These are phyloP conservation scores for Amblyraja radiata DNA, from an alignment of 2,797 vertebrate genomes.

Conservation along the genomic window DNA sequence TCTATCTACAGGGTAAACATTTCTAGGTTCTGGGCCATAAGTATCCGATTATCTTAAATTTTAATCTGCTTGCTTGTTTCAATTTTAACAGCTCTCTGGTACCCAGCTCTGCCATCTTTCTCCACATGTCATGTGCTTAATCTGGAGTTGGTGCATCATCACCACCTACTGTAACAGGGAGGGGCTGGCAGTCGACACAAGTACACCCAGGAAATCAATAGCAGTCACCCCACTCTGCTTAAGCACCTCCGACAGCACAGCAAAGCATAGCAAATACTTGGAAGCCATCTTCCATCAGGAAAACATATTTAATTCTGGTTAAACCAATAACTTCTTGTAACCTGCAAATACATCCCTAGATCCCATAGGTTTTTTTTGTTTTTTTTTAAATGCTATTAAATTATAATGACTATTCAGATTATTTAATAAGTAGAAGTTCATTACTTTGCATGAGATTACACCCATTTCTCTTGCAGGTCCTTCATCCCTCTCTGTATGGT, in stretches of 20 bases:
- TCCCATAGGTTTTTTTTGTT: background rate
- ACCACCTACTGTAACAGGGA: background rate
- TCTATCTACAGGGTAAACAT: background rate
- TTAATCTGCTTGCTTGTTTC: too few species aligned
- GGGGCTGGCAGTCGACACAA: background rate
- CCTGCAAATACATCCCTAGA: background rate
- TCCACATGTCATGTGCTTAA: background rate
- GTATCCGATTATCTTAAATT: background rate
- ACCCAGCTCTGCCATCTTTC: background rate
- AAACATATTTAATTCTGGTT: background rate
- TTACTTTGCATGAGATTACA: background rate
- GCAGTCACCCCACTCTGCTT: background rate
- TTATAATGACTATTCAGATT: background rate
- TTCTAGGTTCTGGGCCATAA: background rate
- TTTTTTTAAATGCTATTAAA: background rate
- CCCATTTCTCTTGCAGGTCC: too few species aligned
- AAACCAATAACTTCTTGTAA: background rate
- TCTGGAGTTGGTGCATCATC: background rate
- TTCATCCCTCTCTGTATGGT: too few species aligned
- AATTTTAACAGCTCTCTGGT: background rate
- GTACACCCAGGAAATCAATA: background rate
- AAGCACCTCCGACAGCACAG: background rate
- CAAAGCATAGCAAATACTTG: background rate
- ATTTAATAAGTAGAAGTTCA: background rate
- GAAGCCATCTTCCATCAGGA: background rate